Evolutionary conservation across 92 coral and sea anemone species (phyloP).

Genomic region (Montipora capitata): DNA sequence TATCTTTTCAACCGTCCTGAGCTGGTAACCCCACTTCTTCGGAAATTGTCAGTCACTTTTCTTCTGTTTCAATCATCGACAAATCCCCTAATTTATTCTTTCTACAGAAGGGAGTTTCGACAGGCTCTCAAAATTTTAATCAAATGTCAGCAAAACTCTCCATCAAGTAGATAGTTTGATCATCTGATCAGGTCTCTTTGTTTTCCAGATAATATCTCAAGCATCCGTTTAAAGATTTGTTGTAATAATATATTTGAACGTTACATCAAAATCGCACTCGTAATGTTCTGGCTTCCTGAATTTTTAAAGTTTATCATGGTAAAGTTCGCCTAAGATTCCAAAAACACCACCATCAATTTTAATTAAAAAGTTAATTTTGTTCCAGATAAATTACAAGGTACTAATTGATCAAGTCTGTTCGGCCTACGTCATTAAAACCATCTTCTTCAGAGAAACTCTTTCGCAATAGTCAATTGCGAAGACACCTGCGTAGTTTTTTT

Average conservation of each 20-base stretch:
- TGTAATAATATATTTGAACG: not conserved
- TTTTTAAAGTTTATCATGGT: too few relatives aligned
- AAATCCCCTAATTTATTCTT: slow-evolving; percentile 81
- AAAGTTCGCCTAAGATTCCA: too few relatives aligned
- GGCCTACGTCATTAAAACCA: too few relatives aligned
- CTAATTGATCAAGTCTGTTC: too few relatives aligned
- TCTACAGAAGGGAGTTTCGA: slow-evolving; percentile 83
- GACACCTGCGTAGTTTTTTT: too few relatives aligned
- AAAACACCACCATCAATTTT: too few relatives aligned
- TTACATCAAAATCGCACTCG: not conserved
- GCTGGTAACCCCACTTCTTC: slow-evolving; percentile 41
- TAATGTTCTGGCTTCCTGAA: not conserved
- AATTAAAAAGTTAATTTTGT: too few relatives aligned
- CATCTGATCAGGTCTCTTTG: not conserved
- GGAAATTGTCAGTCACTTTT: slow-evolving; percentile 75
- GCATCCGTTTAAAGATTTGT: not conserved
- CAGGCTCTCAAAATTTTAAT: slow-evolving; percentile 63
- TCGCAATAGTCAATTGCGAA: too few relatives aligned
- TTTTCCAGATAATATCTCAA: not conserved
- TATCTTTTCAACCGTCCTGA: slow-evolving; percentile 59
- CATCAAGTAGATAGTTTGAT: not conserved
- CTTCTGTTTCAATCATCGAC: slow-evolving; percentile 77
- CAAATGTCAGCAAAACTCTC: slow-evolving; percentile 17
- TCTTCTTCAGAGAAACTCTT: too few relatives aligned
- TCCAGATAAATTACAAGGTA: too few relatives aligned